phyloP scores from a whole-genome alignment of 2,113 vertebrate genomes.

The Hydrolagus affinis region DNA sequence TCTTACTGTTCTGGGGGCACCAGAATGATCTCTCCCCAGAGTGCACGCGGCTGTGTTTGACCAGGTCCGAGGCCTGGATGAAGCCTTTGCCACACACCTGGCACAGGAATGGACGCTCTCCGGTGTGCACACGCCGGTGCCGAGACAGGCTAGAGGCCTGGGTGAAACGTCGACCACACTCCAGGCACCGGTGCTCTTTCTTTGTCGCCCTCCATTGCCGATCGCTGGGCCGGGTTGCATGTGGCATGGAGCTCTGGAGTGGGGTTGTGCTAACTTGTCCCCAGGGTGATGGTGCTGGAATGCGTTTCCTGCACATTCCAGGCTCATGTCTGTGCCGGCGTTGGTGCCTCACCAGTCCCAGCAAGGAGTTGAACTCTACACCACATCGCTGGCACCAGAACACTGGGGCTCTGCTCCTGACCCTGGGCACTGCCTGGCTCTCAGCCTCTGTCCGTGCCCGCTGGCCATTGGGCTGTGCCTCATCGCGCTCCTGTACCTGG shows the following conservation, averaged over 20 bases:
- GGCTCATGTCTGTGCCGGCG: background rate
- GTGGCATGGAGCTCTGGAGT: too few species aligned
- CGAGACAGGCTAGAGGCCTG: background rate
- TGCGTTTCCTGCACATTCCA: background rate
- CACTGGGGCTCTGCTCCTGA: too few species aligned
- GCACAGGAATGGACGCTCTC: slow-evolving; percentile 1
- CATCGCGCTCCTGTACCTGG: too few species aligned
- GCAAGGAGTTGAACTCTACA: background rate
- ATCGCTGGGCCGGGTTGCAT: too few species aligned
- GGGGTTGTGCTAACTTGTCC: too few species aligned
- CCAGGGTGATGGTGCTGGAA: too few species aligned
- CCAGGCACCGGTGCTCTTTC: background rate
- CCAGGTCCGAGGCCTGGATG: background rate
- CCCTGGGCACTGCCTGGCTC: too few species aligned
- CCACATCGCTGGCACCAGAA: background rate
- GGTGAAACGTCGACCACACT: background rate
- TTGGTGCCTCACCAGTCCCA: background rate
- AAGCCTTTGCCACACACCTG: slow-evolving; percentile 12
- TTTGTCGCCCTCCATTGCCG: too few species aligned
- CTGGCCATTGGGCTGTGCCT: too few species aligned
- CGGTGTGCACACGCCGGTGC: background rate
- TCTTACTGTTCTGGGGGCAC: background rate
- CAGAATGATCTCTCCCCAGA: background rate
- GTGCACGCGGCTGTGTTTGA: background rate
- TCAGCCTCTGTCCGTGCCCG: too few species aligned